phyloP scores from a whole-genome alignment of 2,797 vertebrate genomes.

The Cuniculus paca region DNA sequence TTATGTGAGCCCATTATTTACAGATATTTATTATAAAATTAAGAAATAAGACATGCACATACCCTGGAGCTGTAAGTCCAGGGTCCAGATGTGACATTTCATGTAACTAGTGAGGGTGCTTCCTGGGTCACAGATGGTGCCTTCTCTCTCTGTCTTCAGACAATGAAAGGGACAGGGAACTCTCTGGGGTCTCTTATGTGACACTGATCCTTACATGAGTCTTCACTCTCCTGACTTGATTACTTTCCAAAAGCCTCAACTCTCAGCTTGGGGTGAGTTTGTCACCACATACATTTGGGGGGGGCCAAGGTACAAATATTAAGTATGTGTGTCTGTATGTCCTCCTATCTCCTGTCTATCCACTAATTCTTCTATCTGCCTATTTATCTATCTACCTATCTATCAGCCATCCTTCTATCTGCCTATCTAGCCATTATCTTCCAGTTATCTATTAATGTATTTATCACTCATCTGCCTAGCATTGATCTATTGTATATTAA shows the following conservation, averaged over 20 bases:
- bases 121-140: neutral
- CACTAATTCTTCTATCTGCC: neutral
- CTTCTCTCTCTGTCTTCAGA: neutral
- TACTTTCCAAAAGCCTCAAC: neutral
- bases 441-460: neutral
- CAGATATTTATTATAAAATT: neutral
- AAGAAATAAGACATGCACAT: neutral
- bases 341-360: neutral
- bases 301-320: neutral
- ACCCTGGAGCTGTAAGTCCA: neutral
- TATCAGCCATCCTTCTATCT: neutral
- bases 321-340: neutral
- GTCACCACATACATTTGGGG: too few species aligned
- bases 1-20: neutral
- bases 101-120: neutral
- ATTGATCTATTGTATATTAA: neutral
- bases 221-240: neutral
- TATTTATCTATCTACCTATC: neutral
- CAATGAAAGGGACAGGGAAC: accelerated
- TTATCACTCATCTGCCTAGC: neutral
- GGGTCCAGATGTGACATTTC: neutral
- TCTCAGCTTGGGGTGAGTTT: neutral
- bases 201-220: too few species aligned
- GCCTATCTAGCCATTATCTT: too few species aligned
- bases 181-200: neutral